Conservation (phyloP, 2,888 invertebrate species). For the Blastobasis adustella region DNA sequence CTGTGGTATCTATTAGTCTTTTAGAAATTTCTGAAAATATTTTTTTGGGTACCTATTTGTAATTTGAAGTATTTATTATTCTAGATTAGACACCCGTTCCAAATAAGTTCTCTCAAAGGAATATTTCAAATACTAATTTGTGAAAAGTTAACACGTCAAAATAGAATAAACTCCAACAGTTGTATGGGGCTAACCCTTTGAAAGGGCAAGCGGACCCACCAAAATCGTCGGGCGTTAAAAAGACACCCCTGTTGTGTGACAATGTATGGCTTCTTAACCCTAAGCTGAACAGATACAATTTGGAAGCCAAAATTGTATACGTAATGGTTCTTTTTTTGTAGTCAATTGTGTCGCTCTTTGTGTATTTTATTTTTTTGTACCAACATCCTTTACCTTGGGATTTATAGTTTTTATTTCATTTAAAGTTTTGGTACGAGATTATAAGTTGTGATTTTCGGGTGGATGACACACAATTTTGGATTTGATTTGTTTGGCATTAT, state of each 20-base stretch:
- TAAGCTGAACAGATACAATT: conserved; percentile 57
- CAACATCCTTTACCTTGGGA: neutral
- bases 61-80: no score
- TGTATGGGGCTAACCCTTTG: conserved; percentile 45
- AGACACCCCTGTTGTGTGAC: conserved; percentile 61
- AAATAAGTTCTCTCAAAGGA: no score
- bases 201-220: conserved; percentile 43
- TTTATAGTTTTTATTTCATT: no score
- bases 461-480: no score
- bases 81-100: no score
- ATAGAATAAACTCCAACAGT: conserved; percentile 11
- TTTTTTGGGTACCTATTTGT: no score
- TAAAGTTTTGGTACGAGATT: no score
- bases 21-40: no score
- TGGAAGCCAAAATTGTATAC: conserved; percentile 60
- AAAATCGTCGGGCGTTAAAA: conserved; percentile 64
- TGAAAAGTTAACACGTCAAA: conserved; percentile 6
- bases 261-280: conserved; percentile 67
- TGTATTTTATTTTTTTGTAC: conserved; percentile 24
- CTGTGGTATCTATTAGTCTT: no score
- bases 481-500: no score
- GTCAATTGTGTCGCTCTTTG: conserved; percentile 34
- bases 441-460: no score
- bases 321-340: conserved; percentile 46
- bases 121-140: neutral